Evolutionary conservation across 2,888 invertebrate species (phyloP), one percentile per base, ranked within the genome.

Genomic region (Cephus pulcher): DNA sequence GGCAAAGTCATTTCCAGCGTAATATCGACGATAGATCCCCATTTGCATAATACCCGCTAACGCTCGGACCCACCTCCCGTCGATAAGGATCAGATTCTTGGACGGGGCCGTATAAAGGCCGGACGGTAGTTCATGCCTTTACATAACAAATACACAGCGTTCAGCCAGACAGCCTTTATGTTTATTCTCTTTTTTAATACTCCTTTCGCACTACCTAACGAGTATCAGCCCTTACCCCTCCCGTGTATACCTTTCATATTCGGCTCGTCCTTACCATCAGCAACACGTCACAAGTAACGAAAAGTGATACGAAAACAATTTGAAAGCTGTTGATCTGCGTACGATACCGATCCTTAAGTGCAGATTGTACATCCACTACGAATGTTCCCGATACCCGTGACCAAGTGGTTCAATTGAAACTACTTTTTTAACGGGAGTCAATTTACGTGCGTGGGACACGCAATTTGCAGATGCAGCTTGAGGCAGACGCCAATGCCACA

Each of bases 41-140:
- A 74, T 74, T 74, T 74, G 74, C 74, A 74, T 74, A 74, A 74
- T 74, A 35, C 74, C 35, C 12, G 74, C 74, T 35, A 74, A 74
- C 37, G 74, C 37, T 34, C 35, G 34, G n/a, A 35, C 15, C 34
- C 71, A 71, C 71, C 71, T 71, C 71, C 34, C 33, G 33, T 34
- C 71, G 71, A 71, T 71, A 71, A 71, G 33, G 33, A 71, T 71
- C 71, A 33, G 71, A 71, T 32, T 71, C 34, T 71, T 32, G 33
- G 9, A 32, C 71, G 71, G 71, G 12, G 32, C 33, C 33, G 71
- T 71, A 71, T 71, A 71, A 32, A 71, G 71, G 56, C 56, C 56
- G 33, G 30, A 71, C 34, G 71, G 33, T 71, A 34, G 32, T 71
- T 32, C 9, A 32, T 71, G 12, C 34, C 71, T 71, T 71, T 71